Evolutionary conservation across 1,140 invertebrate species (phyloP).

Genomic region (Euwallacea fornicatus): DNA sequence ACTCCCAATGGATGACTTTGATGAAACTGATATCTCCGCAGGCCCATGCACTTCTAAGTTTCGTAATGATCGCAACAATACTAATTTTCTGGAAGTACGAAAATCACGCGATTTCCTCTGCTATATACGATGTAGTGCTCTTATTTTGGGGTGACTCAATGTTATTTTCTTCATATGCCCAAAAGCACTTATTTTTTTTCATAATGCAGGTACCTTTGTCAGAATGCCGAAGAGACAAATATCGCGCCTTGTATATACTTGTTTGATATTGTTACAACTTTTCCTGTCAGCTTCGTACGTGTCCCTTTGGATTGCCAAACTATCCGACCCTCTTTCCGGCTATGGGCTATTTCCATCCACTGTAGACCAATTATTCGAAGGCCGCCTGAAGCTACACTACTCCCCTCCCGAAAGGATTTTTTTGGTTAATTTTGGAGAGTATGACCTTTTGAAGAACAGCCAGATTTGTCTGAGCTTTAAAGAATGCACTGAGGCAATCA

Average conservation of each 20-base stretch:
- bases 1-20: too few species aligned
- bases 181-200: not conserved
- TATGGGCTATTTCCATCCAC: not conserved
- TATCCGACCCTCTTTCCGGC: not conserved
- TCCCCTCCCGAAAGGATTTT: not conserved
- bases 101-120: too few species aligned
- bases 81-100: too few species aligned
- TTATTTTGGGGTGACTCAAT: too few species aligned
- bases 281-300: not conserved
- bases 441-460: not conserved
- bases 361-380: not conserved
- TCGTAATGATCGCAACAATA: too few species aligned
- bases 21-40: too few species aligned
- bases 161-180: too few species aligned
- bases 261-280: not conserved
- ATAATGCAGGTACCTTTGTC: not conserved
- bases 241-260: not conserved
- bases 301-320: not conserved
- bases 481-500: slow-evolving; percentile 1
- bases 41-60: too few species aligned
- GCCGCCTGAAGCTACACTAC: not conserved
- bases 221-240: not conserved
- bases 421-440: not conserved
- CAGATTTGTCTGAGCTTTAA: not conserved
- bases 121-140: too few species aligned